A percentile compares a stretch with the other conserved stretches of the same genome.
phyloP scores from a whole-genome alignment of 2,113 vertebrate genomes.

The Pongo abelii region DNA sequence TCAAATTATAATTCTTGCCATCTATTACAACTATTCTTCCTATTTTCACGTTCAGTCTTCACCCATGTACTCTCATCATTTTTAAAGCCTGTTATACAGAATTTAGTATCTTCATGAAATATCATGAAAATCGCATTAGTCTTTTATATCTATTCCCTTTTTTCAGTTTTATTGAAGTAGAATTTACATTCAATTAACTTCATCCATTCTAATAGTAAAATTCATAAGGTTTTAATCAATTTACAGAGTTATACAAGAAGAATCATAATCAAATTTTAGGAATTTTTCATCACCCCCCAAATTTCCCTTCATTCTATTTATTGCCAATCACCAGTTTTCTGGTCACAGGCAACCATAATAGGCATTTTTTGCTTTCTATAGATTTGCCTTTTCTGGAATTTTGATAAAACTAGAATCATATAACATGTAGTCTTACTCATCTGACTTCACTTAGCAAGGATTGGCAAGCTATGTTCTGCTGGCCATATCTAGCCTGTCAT shows the following conservation, averaged over 20 bases:
- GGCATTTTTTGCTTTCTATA: not conserved
- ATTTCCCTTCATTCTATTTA: not conserved
- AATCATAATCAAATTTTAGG: not conserved
- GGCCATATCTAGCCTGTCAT: not conserved
- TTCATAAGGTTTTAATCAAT: not conserved
- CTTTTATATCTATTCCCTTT: not conserved
- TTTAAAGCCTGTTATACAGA: not conserved
- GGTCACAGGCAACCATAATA: not conserved
- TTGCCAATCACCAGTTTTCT: not conserved
- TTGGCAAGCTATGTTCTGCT: not conserved
- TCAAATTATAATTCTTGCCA: not conserved
- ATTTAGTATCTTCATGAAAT: not conserved
- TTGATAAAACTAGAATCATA: not conserved
- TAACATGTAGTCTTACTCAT: not conserved
- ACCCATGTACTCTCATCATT: not conserved
- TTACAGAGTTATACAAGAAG: not conserved
- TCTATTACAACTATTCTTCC: not conserved
- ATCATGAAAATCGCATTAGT: not conserved
- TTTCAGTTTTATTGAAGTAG: not conserved
- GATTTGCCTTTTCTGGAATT: conserved; percentile 9
- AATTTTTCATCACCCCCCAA: not conserved
- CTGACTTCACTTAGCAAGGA: not conserved
- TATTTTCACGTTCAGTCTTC: not conserved
- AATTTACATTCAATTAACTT: not conserved
- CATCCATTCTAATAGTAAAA: not conserved